Conservation (phyloP, 2,888 invertebrate species). For the Eupithecia inturbata region DNA sequence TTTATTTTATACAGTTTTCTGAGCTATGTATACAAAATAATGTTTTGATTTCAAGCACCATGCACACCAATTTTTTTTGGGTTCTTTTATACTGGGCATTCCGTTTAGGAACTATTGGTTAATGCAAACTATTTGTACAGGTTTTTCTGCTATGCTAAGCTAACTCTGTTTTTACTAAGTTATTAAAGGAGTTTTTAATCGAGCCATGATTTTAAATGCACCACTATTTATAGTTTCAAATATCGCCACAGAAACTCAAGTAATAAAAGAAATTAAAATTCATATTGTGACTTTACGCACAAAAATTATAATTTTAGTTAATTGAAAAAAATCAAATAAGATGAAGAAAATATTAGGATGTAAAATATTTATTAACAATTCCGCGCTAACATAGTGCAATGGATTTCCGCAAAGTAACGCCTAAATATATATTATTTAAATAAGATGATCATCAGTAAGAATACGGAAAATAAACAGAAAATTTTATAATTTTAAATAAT, state of each 20-base stretch:
- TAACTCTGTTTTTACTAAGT: background rate
- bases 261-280: background rate
- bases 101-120: constrained; percentile 25
- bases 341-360: background rate
- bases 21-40: constrained; percentile 13
- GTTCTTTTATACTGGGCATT: constrained; percentile 10
- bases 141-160: background rate
- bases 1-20: background rate
- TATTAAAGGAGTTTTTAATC: background rate
- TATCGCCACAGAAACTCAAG: background rate
- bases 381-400: background rate
- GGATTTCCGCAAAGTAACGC: background rate
- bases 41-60: constrained; percentile 21
- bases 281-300: background rate
- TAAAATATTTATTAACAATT: background rate
- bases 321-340: background rate
- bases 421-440: background rate
- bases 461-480: background rate
- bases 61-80: background rate
- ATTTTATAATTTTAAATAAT: background rate
- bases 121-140: constrained; percentile 10
- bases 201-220: background rate
- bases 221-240: background rate
- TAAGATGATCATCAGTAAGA: background rate
- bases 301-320: background rate